Evolutionary conservation across 2,888 invertebrate genomes (phyloP), one percentile per base, ranked within the genome.

Genomic region (Ophioninae sp.): DNA sequence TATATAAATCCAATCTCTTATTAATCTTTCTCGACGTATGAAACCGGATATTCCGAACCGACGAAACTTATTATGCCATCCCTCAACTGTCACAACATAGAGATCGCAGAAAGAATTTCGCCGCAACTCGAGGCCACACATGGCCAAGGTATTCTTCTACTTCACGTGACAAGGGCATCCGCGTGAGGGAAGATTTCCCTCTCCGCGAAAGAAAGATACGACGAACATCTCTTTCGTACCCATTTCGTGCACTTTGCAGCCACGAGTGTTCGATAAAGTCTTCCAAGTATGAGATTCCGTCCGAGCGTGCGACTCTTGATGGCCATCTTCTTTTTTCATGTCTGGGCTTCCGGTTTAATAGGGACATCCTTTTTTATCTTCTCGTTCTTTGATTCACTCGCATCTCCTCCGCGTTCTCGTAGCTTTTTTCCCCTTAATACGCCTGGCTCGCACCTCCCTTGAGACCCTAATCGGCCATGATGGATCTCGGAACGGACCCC

Each of bases 81-180:
- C 87, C 86, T 89, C 88, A 88, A 86, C 87, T 89, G 90, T 89
- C 90, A 89, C 86, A 90, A 83, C 82, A 90, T 85, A 90, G 7
- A 59, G 89, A 90, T 89, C 85, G 82, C 73, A 88, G 90, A 90
- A 89, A 90, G 86, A 88, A 88, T 88, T 88, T 84, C 72, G 79
- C 74, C 75, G 76, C 86, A 41, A 65, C 22, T 39, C 23, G 64
- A n/a, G n/a, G n/a, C n/a, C n/a, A n/a, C 56, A 44, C 23, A 64
- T 51, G 30, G 64, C 87, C 81, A 76, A 86, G 86, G 44, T 44
- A 17, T 44, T 44, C 44, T 10, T 44, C 44, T 81, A 58, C 67
- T 81, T 78, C 81, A 82, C 79, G 82, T 81, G 81, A 85, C n/a
- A n/a, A 87, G 86, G 86, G 71, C 81, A 77, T 64, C 63, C 23